Conservation (phyloP, 2,113 vertebrate genomes). For the Larimichthys polyactis region DNA sequence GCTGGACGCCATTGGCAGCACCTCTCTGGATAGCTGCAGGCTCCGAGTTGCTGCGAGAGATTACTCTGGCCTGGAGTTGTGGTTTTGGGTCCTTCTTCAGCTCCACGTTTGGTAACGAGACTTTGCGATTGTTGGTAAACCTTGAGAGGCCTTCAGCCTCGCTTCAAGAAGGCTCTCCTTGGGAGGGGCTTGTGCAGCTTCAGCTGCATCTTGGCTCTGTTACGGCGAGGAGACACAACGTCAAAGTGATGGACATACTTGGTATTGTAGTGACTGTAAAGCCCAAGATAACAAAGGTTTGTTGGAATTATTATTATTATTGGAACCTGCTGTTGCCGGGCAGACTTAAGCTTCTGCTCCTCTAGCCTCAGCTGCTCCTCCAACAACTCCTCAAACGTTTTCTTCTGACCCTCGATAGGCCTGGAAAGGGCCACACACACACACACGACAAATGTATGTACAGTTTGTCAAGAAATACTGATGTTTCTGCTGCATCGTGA, state of each 20-base stretch:
- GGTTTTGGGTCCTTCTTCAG: constrained; percentile 61
- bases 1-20: constrained; percentile 26
- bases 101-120: constrained; percentile 54
- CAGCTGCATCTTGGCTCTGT: constrained; percentile 53
- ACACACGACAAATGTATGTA: not conserved
- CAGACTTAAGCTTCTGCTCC: constrained; percentile 85
- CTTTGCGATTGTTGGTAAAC: constrained; percentile 84
- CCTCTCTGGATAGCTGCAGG: constrained; percentile 69
- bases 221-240: not conserved
- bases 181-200: constrained; percentile 64
- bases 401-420: constrained; percentile 88
- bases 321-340: constrained; percentile 75
- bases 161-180: constrained; percentile 91
- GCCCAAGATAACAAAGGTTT: not conserved
- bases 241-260: not conserved
- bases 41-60: constrained; percentile 57
- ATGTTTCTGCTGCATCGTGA: not conserved
- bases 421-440: constrained; percentile 67
- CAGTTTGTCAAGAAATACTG: not conserved
- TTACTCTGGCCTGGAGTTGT: constrained; percentile 40
- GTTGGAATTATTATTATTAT: too few relatives aligned
- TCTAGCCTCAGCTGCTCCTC: constrained; percentile 93
- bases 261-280: not conserved
- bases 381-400: constrained; percentile 93
- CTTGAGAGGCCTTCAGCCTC: constrained; percentile 92